Base-by-base conservation (phyloP, 2,888 invertebrate genomes). In the Notocelia uddmanniana region DNA sequence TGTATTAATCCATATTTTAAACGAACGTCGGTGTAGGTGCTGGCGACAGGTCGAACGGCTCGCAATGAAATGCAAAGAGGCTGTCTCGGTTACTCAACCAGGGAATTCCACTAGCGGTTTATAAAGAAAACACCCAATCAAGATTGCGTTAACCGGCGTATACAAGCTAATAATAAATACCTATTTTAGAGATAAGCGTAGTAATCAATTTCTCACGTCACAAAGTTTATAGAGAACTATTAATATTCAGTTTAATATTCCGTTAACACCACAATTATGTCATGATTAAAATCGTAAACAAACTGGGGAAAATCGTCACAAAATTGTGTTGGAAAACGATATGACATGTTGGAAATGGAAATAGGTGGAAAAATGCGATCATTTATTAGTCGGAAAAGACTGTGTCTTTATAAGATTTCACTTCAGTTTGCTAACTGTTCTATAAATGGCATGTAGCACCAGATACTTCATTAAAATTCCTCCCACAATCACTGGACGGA, bases 81-180 rank as follows among this genome's bases (percentile, higher is more conserved):
- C 54, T 54, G 58, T 21, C 34, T 58, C 52, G 54, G 54, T 71
- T 68, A 67, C 50, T 72, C 68, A 62, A 62, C 15, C 37, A 62
- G 72, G 72, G 68, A 68, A 62, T 57, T 55, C 67, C 71, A 45
- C 41, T 50, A 34, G 57, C 50, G 66, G 59, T 54, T 54, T 59
- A 19, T 41, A 66, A 19, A 11, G 45, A 31, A 41, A 59, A 60
- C 45, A 45, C 45, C 26, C n/a, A 60, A 54, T 54, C 15, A 37
- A 60, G 60, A 37, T 64, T 64, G 52, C 52, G 54, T 54, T 37
- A 21, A 18, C 45, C 45, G n/a, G 45, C 21, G 37, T 54, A 21
- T n/a, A 54, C n/a, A 37, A 52, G 52, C 52, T 64, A 64, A 64
- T 21, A 64, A 54, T 64, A 64, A 64, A 37, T 21, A 23, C n/a